Base-by-base conservation (phyloP, 1,140 invertebrate genomes). In the Zaprionus ornatus region DNA sequence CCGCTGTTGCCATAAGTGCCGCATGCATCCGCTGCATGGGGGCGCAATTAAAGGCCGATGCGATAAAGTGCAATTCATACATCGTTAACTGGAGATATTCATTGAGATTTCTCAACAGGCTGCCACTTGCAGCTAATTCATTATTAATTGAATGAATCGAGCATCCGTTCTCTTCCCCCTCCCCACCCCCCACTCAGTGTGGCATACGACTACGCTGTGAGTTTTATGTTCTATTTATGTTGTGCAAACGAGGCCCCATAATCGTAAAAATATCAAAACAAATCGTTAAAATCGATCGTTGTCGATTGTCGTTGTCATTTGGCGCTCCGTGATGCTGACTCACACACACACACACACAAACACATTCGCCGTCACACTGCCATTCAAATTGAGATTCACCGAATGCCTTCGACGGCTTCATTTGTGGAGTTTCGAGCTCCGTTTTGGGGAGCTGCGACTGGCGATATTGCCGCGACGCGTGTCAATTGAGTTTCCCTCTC, bases 201-300 rank as follows among this genome's bases (percentile, higher is more conserved):
- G 40, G n/a, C 2, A 45, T n/a, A 45, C 69, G 73, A 40, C 40
- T 66, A 57, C 81, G 80, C 80, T 84, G 87, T 56, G 78, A 77
- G 77, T 92, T 92, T 92, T 91, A 91, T 92, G 91, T 92, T 81
- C 88, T 82, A 91, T 92, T 92, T 92, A 92, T 92, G 91, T 92
- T 85, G 88, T 92, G 91, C 90, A 92, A 92, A 92, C 91, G 91
- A 92, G 77, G 80, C 91, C 85, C 81, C 90, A 92, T 92, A 92
- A 92, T 92, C 91, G 90, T 92, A 92, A 92, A 92, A 90, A 92
- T 92, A 92, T 92, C 91, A 92, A 90, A 92, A 92, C 91, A 92
- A 92, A 92, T 92, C 91, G 91, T 92, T 90, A 85, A 91, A 92
- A 91, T 92, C 91, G 91, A 92, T 91, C 86, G 79, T 80, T 74